Conservation (phyloP, 2,888 invertebrate species). For the Geotrupes spiniger region DNA sequence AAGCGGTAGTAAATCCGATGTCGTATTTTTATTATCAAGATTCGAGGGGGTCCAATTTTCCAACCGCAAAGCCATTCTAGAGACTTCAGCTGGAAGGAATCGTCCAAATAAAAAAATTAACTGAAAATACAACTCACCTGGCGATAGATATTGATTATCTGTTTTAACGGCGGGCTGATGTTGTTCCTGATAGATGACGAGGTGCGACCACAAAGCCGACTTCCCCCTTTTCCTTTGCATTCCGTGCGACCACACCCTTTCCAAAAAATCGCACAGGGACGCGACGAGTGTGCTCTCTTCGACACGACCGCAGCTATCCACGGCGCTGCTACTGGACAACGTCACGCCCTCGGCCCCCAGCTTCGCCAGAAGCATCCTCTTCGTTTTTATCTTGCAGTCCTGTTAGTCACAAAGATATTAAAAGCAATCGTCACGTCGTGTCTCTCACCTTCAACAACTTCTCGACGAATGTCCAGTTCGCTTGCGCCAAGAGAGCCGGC, state of each 20-base stretch:
- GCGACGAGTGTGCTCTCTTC: constrained; percentile 98
- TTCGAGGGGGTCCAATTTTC: constrained; percentile 42
- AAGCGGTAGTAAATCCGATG: constrained; percentile 60
- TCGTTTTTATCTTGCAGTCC: constrained; percentile 94
- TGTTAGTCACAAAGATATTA: constrained; percentile 39
- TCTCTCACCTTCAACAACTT: constrained; percentile 82
- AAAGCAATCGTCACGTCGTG: neutral
- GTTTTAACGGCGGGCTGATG: constrained; percentile 27
- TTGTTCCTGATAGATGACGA: constrained; percentile 80
- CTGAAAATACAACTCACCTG: constrained; percentile 41
- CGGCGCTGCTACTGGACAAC: constrained; percentile 75
- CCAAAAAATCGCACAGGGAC: constrained; percentile 94
- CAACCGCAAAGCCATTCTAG: constrained; percentile 41
- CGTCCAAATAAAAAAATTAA: constrained; percentile 8
- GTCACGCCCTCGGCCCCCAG: constrained; percentile 97
- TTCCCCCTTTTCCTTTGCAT: constrained; percentile 94
- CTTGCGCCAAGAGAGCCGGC: constrained; percentile 90
- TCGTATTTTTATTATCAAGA: constrained; percentile 38
- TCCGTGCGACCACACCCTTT: constrained; percentile 97
- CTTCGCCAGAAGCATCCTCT: constrained; percentile 98
- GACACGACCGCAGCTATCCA: constrained; percentile 67
- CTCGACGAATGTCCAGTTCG: constrained; percentile 98
- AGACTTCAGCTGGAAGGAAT: constrained; percentile 36
- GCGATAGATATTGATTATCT: constrained; percentile 42
- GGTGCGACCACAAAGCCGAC: constrained; percentile 95